phyloP scores from a whole-genome alignment of 2,113 vertebrate genomes.

The Puffinus mauretanicus region DNA sequence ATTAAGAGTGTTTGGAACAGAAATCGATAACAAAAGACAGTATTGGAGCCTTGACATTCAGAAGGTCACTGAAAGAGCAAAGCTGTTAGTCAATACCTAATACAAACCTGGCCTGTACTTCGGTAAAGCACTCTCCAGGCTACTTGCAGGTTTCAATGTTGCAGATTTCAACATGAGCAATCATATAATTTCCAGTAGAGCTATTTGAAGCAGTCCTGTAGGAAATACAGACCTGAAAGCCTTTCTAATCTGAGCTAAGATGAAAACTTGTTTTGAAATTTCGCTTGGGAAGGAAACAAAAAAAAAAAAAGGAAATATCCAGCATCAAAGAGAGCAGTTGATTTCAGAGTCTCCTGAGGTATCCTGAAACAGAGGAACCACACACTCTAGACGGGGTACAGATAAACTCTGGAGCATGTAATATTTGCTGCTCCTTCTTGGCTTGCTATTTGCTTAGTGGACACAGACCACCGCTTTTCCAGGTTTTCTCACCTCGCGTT shows the following conservation, averaged over 20 bases:
- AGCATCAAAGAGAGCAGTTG: not conserved
- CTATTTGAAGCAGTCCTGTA: not conserved
- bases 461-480: not conserved
- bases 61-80: not conserved
- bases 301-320: not conserved
- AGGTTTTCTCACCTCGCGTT: not conserved
- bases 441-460: not conserved
- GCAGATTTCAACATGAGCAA: not conserved
- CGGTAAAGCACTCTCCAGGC: not conserved
- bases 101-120: not conserved
- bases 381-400: rapidly evolving
- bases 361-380: not conserved
- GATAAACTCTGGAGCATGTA: not conserved
- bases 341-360: not conserved
- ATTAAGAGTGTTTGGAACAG: not conserved
- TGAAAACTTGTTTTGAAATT: not conserved
- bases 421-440: not conserved
- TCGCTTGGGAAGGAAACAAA: not conserved
- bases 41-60: not conserved
- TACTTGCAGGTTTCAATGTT: not conserved
- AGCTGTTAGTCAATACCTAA: not conserved
- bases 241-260: not conserved
- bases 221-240: not conserved
- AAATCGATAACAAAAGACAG: not conserved
- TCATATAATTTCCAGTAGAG: not conserved